Conservation (phyloP, 2,797 vertebrate genomes). For the Hypotaenidia philippensis region DNA sequence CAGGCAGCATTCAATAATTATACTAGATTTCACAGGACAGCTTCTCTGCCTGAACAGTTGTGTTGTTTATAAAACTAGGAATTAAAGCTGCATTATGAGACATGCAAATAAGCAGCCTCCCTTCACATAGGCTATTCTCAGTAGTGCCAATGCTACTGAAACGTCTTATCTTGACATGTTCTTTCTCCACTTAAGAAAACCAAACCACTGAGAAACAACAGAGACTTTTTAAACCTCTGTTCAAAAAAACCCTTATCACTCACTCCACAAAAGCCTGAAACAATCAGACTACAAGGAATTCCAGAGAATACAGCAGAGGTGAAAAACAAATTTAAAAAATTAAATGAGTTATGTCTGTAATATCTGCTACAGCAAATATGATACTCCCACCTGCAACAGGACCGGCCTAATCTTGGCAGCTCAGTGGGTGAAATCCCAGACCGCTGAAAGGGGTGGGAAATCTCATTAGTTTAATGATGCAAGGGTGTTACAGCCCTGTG, state of each 20-base stretch:
- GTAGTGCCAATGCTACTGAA: fast-evolving
- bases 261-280: not conserved
- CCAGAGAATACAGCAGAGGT: not conserved
- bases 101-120: not conserved
- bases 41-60: not conserved
- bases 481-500: not conserved
- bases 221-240: not conserved
- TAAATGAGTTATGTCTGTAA: not conserved
- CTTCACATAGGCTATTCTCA: not conserved
- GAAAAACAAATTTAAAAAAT: not conserved
- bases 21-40: fast-evolving
- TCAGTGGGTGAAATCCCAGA: not conserved
- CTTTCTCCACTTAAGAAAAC: not conserved
- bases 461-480: not conserved
- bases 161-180: not conserved
- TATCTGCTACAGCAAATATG: not conserved
- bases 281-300: not conserved
- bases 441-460: not conserved
- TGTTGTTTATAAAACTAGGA: not conserved
- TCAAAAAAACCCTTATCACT: not conserved
- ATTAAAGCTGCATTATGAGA: not conserved
- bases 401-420: not conserved
- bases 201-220: not conserved
- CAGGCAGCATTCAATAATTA: not conserved
- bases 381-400: not conserved